Evolutionary conservation across 2,113 vertebrate genomes (phyloP).

Genomic region (Megaptera novaeangliae): DNA sequence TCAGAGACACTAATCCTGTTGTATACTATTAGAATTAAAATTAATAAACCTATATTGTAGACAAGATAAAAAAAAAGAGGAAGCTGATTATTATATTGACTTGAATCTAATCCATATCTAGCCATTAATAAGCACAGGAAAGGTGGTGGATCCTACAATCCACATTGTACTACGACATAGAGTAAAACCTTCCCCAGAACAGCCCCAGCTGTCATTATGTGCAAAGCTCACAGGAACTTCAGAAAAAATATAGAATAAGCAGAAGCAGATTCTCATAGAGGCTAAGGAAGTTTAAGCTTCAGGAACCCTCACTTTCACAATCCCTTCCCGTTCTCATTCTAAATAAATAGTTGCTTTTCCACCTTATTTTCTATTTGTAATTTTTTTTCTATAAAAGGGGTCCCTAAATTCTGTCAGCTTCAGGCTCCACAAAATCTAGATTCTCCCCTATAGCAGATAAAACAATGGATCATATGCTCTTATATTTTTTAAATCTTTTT

Average conservation of each 20-base stretch:
- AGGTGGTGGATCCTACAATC: not conserved
- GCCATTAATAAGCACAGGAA: not conserved
- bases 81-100: not conserved
- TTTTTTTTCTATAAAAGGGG: not conserved
- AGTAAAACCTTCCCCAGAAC: not conserved
- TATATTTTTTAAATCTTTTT: not conserved
- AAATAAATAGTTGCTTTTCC: not conserved
- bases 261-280: not conserved
- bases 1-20: not conserved
- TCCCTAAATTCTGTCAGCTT: not conserved
- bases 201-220: not conserved
- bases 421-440: not conserved
- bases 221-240: not conserved
- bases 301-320: not conserved
- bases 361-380: not conserved
- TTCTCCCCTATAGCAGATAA: not conserved
- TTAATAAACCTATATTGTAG: not conserved
- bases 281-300: not conserved
- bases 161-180: fast-evolving
- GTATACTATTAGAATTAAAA: not conserved
- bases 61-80: not conserved
- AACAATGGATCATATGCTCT: not conserved
- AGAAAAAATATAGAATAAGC: not conserved
- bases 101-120: not conserved
- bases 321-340: not conserved